Evolutionary conservation across 92 coral and sea anemone species (phyloP).

Genomic region (Zoanthus sansibaricus): DNA sequence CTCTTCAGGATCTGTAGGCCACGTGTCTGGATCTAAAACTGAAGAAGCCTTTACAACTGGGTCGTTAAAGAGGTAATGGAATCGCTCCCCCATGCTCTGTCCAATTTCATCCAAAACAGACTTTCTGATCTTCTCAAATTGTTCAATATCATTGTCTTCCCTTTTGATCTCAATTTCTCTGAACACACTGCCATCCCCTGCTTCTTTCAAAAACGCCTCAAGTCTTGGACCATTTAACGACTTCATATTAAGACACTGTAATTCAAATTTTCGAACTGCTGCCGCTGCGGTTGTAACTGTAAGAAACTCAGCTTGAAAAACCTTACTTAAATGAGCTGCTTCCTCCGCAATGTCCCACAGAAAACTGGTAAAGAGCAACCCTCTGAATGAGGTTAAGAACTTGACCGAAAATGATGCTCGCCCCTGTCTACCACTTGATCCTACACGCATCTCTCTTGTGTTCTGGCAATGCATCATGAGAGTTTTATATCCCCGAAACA

Average conservation of each 20-base stretch:
- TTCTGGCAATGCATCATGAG: too few relatives aligned
- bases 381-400: too few relatives aligned
- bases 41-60: conserved; percentile 49
- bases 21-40: conserved; percentile 29
- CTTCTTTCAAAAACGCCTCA: conserved; percentile 44
- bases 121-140: conserved; percentile 46
- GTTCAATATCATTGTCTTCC: conserved; percentile 34
- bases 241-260: conserved; percentile 37
- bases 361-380: too few relatives aligned
- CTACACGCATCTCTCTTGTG: too few relatives aligned
- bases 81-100: conserved; percentile 44
- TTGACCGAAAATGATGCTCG: too few relatives aligned
- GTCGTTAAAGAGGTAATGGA: conserved; percentile 51
- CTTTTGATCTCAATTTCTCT: conserved; percentile 45
- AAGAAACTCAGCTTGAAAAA: conserved; percentile 50
- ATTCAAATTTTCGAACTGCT: conserved; percentile 38
- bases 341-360: too few relatives aligned
- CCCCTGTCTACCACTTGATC: too few relatives aligned
- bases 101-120: conserved; percentile 51
- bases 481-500: too few relatives aligned
- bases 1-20: too few relatives aligned
- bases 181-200: conserved; percentile 38
- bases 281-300: conserved; percentile 56
- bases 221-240: conserved; percentile 16
- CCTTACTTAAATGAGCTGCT: conserved; percentile 40